Evolutionary conservation across 2,113 vertebrate species (phyloP).

Genomic region (Rhagologus leucostigma): DNA sequence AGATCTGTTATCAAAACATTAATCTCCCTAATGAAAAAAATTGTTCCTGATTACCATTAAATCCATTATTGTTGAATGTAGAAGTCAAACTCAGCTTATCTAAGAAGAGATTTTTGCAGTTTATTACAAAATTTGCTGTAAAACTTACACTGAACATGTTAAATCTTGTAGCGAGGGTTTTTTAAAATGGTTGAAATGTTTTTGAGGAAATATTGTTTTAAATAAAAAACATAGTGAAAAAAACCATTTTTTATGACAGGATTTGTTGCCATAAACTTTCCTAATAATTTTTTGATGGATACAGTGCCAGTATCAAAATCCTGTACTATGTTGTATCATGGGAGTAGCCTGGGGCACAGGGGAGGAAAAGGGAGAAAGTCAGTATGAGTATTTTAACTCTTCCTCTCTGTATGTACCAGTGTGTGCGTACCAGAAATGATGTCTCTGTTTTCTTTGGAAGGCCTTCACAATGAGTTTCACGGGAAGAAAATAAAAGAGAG

Average conservation of each 20-base stretch:
- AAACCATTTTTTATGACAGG: slow-evolving; percentile 42
- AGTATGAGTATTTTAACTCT: background rate
- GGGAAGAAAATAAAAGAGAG: background rate
- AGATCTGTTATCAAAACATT: background rate
- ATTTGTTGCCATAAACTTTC: slow-evolving; percentile 58
- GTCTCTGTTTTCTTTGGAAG: background rate
- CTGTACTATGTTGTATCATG: background rate
- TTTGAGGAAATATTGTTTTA: slow-evolving; percentile 55
- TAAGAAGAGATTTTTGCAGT: background rate
- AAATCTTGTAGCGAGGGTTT: background rate
- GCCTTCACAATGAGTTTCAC: background rate
- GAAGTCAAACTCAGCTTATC: background rate
- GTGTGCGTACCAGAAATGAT: background rate
- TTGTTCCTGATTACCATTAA: background rate
- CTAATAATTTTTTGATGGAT: background rate
- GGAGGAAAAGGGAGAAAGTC: background rate
- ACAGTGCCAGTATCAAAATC: background rate
- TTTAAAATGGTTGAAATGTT: slow-evolving; percentile 20
- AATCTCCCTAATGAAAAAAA: background rate
- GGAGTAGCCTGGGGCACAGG: background rate
- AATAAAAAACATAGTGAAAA: slow-evolving; percentile 44
- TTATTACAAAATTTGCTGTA: background rate
- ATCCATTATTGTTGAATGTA: background rate
- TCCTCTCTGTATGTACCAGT: background rate
- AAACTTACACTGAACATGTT: slow-evolving; percentile 14